Conservation (phyloP, 2,113 vertebrate genomes). For the Entelurus aequoreus region DNA sequence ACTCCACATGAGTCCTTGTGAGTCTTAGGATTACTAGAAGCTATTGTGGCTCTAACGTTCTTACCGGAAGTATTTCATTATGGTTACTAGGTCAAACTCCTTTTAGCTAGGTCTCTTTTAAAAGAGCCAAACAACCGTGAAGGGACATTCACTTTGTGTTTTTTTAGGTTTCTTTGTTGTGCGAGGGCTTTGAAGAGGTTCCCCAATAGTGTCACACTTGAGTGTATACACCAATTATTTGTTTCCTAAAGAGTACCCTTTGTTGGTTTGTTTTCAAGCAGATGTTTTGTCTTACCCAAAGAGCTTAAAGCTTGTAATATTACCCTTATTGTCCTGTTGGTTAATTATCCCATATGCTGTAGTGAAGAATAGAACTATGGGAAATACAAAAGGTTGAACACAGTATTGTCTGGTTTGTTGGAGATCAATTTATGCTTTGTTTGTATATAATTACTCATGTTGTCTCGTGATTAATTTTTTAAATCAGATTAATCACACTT, state of each 20-base stretch:
- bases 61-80: constrained; percentile 58
- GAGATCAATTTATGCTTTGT: neutral
- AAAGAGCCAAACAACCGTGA: constrained; percentile 31
- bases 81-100: constrained; percentile 57
- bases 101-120: constrained; percentile 39
- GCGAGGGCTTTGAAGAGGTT: constrained; percentile 8
- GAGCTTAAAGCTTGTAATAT: neutral
- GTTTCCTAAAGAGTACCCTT: neutral
- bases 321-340: neutral
- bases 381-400: neutral
- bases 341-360: neutral
- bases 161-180: constrained; percentile 21
- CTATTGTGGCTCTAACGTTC: constrained; percentile 53
- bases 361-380: neutral
- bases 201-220: neutral
- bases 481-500: no score
- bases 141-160: constrained; percentile 40
- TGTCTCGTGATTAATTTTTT: no score
- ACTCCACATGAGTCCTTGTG: constrained; percentile 37
- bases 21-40: constrained; percentile 45
- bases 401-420: neutral
- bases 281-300: neutral
- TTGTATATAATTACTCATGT: neutral
- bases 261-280: neutral
- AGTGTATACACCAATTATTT: neutral